These are phyloP conservation scores for Pluvianellus socialis DNA, from an alignment of 2,113 vertebrate species.

Conservation along the genomic window DNA sequence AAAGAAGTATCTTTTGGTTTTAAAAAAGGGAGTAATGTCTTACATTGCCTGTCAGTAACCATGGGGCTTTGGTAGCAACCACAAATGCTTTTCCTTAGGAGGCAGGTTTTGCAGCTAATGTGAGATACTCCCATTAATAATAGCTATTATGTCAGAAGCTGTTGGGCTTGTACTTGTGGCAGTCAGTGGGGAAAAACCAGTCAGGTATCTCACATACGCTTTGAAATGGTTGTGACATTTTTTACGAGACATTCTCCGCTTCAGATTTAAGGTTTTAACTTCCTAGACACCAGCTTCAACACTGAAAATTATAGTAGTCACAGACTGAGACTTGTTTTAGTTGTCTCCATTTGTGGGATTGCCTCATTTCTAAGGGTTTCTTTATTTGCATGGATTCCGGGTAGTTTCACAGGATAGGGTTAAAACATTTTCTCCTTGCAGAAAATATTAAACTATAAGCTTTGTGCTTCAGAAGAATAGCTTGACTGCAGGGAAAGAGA, in stretches of 20 bases:
- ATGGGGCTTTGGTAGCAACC: not conserved
- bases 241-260: not conserved
- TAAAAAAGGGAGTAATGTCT: not conserved
- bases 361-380: not conserved
- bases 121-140: not conserved
- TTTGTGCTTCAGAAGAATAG: constrained; percentile 61
- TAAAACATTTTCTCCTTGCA: constrained; percentile 16
- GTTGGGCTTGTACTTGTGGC: not conserved
- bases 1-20: not conserved
- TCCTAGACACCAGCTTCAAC: not conserved
- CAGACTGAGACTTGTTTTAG: not conserved
- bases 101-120: not conserved
- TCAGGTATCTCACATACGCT: not conserved
- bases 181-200: not conserved
- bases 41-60: not conserved
- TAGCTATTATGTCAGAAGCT: not conserved
- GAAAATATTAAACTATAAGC: constrained; percentile 25
- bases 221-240: not conserved
- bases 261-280: not conserved
- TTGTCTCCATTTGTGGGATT: not conserved
- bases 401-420: not conserved
- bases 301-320: not conserved
- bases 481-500: constrained; percentile 27
- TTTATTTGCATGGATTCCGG: not conserved
- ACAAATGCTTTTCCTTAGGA: not conserved